These are phyloP conservation scores for Hemitrygon akajei DNA, from an alignment of 2,797 vertebrate genomes.

Conservation along the genomic window DNA sequence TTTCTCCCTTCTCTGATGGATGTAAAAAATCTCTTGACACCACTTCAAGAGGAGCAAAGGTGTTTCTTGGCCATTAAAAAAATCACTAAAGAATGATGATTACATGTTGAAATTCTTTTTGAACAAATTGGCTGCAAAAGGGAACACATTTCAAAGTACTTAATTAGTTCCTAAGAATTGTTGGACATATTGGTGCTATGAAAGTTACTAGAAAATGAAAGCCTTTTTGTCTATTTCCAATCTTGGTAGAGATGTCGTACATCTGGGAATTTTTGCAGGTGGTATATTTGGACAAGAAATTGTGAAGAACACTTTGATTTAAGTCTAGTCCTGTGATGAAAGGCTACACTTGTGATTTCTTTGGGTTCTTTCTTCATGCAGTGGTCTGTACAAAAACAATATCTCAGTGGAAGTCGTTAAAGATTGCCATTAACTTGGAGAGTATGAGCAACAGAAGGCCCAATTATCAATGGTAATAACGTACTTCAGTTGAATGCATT, in stretches of 20 bases:
- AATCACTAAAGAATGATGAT: not conserved
- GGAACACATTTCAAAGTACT: not conserved
- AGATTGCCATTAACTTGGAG: not conserved
- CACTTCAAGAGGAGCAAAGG: not conserved
- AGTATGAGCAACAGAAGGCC: not conserved
- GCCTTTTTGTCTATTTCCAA: not conserved
- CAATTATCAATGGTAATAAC: not conserved
- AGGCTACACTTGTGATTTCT: not conserved
- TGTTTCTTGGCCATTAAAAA: not conserved
- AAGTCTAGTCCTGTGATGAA: not conserved
- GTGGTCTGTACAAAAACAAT: not conserved
- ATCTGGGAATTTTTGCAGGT: not conserved
- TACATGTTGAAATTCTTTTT: not conserved
- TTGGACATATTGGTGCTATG: no score
- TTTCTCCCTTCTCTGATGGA: not conserved
- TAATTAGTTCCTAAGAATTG: not conserved
- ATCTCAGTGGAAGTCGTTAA: not conserved
- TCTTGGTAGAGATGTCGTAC: not conserved
- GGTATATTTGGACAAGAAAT: not conserved
- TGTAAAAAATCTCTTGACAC: not conserved
- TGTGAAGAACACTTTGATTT: not conserved
- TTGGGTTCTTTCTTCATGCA: not conserved
- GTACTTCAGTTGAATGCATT: slow-evolving; percentile 23
- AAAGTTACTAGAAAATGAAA: not conserved
- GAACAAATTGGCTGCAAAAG: not conserved